Evolutionary conservation across 2,113 vertebrate genomes (phyloP).

Genomic region (Oryzias melastigma): DNA sequence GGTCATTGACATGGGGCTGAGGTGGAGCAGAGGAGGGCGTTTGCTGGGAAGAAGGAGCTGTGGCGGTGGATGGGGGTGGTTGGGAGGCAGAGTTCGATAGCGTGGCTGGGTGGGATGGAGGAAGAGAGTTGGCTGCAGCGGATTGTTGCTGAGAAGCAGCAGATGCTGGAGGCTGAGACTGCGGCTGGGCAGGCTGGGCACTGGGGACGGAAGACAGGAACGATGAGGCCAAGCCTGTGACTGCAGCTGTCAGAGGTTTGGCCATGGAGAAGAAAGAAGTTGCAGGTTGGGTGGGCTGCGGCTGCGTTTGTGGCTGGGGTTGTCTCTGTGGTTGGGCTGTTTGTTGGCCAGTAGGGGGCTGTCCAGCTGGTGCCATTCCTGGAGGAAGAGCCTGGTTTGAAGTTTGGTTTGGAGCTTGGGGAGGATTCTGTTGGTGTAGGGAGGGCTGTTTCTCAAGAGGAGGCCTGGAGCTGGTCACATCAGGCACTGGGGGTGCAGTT

Average conservation of each 20-base stretch:
- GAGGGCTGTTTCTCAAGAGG: conserved; percentile 79
- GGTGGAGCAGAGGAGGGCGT: conserved; percentile 31
- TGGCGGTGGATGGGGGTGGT: conserved; percentile 39
- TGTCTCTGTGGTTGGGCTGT: conserved; percentile 51
- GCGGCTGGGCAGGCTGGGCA: conserved; percentile 58
- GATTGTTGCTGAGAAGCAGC: conserved; percentile 42
- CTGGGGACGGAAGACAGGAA: conserved; percentile 69
- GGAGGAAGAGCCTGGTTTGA: conserved; percentile 53
- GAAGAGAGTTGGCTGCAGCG: conserved; percentile 26
- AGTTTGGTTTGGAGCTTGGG: conserved; percentile 51
- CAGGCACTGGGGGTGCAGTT: conserved; percentile 45
- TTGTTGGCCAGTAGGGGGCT: conserved; percentile 50
- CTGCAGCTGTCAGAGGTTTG: conserved; percentile 76
- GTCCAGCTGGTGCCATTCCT: conserved; percentile 33
- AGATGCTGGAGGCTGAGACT: conserved; percentile 59
- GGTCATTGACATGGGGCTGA: conserved; percentile 29
- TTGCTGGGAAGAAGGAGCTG: conserved; percentile 42
- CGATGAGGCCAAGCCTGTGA: conserved; percentile 67
- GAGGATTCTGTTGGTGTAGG: conserved; percentile 70
- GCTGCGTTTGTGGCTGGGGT: conserved; percentile 46
- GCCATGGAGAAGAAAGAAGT: conserved; percentile 79
- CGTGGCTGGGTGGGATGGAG: conserved; percentile 60
- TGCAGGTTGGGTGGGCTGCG: conserved; percentile 54
- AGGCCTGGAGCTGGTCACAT: conserved; percentile 61
- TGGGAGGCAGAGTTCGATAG: conserved; percentile 33